Conservation (phyloP, 2,797 vertebrate species). For the Sylvilagus floridanus region DNA sequence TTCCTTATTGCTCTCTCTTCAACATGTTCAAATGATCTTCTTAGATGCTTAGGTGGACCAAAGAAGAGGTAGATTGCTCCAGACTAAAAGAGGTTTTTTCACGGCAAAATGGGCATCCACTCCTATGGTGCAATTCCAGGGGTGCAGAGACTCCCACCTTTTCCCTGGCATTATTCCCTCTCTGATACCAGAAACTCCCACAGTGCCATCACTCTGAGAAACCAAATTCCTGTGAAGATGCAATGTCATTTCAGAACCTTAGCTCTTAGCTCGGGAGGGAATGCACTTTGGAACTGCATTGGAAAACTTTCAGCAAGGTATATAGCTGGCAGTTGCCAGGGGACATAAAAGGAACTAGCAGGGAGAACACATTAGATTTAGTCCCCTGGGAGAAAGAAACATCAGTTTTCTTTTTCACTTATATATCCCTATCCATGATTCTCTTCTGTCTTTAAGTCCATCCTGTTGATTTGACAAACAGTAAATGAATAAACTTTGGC, state of each 20-base stretch:
- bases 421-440: not conserved
- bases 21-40: not conserved
- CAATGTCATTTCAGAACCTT: conserved; percentile 32
- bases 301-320: not conserved
- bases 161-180: not conserved
- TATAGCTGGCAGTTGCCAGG: not conserved
- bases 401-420: conserved; percentile 30
- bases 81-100: conserved; percentile 40
- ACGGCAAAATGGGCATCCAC: not conserved
- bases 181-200: not conserved
- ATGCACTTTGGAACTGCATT: not conserved
- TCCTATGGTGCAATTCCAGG: not conserved
- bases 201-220: not conserved
- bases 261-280: not conserved
- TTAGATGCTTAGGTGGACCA: not conserved
- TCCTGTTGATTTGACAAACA: not conserved
- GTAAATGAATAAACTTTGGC: not conserved
- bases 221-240: not conserved
- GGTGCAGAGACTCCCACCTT: not conserved
- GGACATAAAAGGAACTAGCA: conserved; percentile 38
- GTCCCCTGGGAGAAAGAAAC: not conserved
- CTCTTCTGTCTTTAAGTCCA: not conserved
- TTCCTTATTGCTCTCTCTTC: not conserved
- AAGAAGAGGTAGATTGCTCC: not conserved
- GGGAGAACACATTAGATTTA: conserved; percentile 14